Evolutionary conservation across 2,797 vertebrate species (phyloP), one percentile per base, ranked within the genome.

Genomic region (Botia almorhae): DNA sequence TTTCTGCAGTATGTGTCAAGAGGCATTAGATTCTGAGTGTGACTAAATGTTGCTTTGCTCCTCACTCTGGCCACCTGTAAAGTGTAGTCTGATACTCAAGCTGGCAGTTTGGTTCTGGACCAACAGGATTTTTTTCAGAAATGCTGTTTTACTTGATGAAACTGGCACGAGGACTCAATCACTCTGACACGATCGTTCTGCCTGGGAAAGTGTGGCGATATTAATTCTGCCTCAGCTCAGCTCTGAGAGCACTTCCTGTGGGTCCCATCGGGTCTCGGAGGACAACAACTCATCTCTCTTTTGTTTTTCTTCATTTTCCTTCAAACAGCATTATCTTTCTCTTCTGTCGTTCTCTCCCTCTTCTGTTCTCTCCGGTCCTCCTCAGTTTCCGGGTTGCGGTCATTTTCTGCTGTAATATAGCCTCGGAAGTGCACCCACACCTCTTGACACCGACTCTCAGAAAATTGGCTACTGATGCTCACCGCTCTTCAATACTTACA

Each of bases 381-480:
- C 78, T 81, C 69, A 64, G 74, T 86, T 76, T 82, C 70, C 26
- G 50, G 65, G 82, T 79, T 81, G 81, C 85, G 83, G 85, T 88
- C 87, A 85, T 82, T 87, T 87, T 82, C 29, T 63, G 43, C 72
- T 87, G 85, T 80, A 85, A 85, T 85, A 84, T 83, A 70, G 81
- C 74, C 69, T 80, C 48, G 68, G 85, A 86, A 83, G 80, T 73
- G 73, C 71, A 84, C 81, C 81, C 75, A 84, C 56, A 46, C 76
- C 81, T 87, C 84, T 84, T 82, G 84, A 87, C 84, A 80, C 81
- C 67, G 76, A 68, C 79, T 82, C 73, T 82, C 55, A 68, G 82
- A 85, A 85, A 85, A 88, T 85, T 85, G 82, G 76, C 82, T 83
- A 78, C 87, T 85, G 87, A 85, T 87, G 85, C 81, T 84, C 60